Percentiles rank a stretch among this genome's conserved stretches.
Evolutionary conservation across 2,888 invertebrate species (phyloP).

Genomic region (Actias luna): DNA sequence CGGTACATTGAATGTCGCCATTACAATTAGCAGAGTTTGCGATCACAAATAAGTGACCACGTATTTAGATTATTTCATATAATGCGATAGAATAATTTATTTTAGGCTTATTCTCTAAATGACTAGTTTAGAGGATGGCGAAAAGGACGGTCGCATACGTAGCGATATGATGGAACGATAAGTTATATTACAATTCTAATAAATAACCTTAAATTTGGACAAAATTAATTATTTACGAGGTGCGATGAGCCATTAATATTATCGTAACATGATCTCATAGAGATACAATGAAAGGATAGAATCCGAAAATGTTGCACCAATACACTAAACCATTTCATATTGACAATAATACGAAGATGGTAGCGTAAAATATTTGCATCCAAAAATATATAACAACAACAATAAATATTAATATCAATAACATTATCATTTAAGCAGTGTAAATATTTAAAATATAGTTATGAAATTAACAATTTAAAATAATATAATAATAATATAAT

Average conservation of each 20-base stretch:
- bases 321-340: conserved; percentile 51
- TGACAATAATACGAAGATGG: conserved; percentile 67
- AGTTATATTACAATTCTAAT: conserved; percentile 68
- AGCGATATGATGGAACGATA: conserved; percentile 69
- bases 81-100: conserved; percentile 42
- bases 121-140: conserved; percentile 82
- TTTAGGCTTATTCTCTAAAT: conserved; percentile 59
- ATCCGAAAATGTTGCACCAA: conserved; percentile 21
- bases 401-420: conserved; percentile 73
- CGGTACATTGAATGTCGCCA: not conserved
- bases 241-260: conserved; percentile 57
- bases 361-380: conserved; percentile 74
- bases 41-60: conserved; percentile 37
- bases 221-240: conserved; percentile 72
- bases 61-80: conserved; percentile 51
- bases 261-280: conserved; percentile 37
- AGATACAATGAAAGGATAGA: conserved; percentile 30
- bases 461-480: conserved; percentile 67
- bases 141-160: conserved; percentile 77
- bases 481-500: conserved; percentile 49
- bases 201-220: conserved; percentile 68
- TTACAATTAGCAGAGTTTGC: conserved; percentile 4
- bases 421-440: conserved; percentile 77
- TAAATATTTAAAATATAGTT: conserved; percentile 77
- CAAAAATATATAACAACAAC: conserved; percentile 79